A percentile compares a stretch with the other conserved stretches of the same genome.
phyloP scores from a whole-genome alignment of 2,797 vertebrate species.

The Labeo calbasu region DNA sequence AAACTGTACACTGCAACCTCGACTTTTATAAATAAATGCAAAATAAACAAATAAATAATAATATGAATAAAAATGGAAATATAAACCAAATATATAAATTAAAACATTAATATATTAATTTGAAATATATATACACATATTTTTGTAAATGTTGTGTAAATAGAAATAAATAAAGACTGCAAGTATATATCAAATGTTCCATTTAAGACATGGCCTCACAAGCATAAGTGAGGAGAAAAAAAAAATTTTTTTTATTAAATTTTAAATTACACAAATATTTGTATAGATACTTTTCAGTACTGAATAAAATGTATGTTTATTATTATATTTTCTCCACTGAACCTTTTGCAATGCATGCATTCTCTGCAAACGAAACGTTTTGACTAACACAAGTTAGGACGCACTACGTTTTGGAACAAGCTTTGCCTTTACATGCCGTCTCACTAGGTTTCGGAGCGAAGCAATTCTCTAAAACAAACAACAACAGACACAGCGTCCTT shows the following conservation, averaged over 20 bases:
- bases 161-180: background rate
- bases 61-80: too few species aligned
- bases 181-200: background rate
- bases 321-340: background rate
- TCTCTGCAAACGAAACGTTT: background rate
- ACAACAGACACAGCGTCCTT: background rate
- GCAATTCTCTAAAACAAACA: conserved; percentile 22
- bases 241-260: too few species aligned
- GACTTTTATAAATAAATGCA: too few species aligned
- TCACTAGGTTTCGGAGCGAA: conserved; percentile 17
- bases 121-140: too few species aligned
- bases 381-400: background rate
- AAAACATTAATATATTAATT: background rate
- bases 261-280: background rate
- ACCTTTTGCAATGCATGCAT: background rate
- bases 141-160: too few species aligned
- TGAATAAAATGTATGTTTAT: background rate
- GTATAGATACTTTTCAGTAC: background rate
- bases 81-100: background rate
- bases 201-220: background rate
- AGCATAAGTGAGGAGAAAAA: background rate
- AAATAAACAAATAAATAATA: too few species aligned
- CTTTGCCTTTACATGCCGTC: background rate
- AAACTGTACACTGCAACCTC: too few species aligned
- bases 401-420: background rate